Evolutionary conservation across 2,113 vertebrate species (phyloP).

Genomic region (Haplochromis burtoni): DNA sequence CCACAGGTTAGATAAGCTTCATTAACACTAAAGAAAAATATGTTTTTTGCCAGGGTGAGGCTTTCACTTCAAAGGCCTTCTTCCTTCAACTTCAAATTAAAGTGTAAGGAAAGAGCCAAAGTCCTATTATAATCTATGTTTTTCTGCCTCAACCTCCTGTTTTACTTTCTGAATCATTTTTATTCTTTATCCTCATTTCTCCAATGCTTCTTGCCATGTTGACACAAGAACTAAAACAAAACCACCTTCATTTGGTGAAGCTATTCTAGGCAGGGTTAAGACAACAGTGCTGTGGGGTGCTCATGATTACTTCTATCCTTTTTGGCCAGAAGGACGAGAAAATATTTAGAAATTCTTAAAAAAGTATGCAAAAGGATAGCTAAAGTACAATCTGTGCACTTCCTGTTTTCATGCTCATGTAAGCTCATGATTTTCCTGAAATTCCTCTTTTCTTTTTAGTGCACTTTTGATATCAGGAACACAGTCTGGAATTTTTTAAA

Average conservation of each 20-base stretch:
- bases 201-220: background rate
- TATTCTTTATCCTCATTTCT: background rate
- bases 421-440: background rate
- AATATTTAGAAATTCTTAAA: constrained; percentile 28
- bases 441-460: background rate
- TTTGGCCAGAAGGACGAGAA: background rate
- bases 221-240: constrained; percentile 28
- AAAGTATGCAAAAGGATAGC: background rate
- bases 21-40: background rate
- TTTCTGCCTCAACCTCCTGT: background rate
- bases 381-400: background rate
- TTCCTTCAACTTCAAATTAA: background rate
- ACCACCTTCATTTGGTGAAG: constrained; percentile 44
- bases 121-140: background rate
- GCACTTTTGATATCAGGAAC: background rate
- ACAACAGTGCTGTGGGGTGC: constrained; percentile 26
- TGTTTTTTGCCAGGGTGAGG: background rate
- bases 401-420: background rate
- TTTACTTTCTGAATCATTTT: background rate
- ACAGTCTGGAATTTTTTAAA: background rate
- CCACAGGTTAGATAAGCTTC: constrained; percentile 6
- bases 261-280: constrained; percentile 55
- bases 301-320: background rate
- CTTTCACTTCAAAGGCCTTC: background rate
- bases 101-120: background rate